Evolutionary conservation across 2,888 invertebrate species (phyloP).

Genomic region (Napeogenes sylphis): DNA sequence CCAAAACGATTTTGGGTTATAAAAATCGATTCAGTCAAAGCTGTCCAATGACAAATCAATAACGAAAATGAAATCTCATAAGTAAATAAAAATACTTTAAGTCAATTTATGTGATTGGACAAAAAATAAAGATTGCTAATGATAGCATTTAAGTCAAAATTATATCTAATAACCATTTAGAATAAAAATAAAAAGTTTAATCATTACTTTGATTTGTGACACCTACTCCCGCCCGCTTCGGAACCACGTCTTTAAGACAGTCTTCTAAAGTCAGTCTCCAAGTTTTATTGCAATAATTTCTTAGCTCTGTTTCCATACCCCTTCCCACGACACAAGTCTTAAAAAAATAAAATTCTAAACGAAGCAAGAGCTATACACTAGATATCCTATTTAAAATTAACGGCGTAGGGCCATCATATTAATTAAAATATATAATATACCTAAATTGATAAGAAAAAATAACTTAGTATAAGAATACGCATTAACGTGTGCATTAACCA

Average conservation of each 20-base stretch:
- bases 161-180: slow-evolving; percentile 48
- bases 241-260: slow-evolving; percentile 68
- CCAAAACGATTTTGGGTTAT: slow-evolving; percentile 16
- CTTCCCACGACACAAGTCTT: slow-evolving; percentile 45
- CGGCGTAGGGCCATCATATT: slow-evolving; percentile 23
- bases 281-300: slow-evolving; percentile 74
- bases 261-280: slow-evolving; percentile 77
- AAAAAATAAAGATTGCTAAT: slow-evolving; percentile 34
- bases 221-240: slow-evolving; percentile 36
- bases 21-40: slow-evolving; percentile 21
- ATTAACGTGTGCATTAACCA: slow-evolving; percentile 54
- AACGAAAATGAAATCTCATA: slow-evolving; percentile 24
- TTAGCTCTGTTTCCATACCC: slow-evolving; percentile 56
- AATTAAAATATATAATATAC: slow-evolving; percentile 43
- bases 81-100: slow-evolving; percentile 42
- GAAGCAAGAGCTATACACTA: slow-evolving; percentile 43
- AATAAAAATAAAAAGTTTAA: slow-evolving; percentile 34
- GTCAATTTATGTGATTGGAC: slow-evolving; percentile 33
- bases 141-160: slow-evolving; percentile 29
- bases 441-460: slow-evolving; percentile 59
- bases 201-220: slow-evolving; percentile 25
- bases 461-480: slow-evolving; percentile 61
- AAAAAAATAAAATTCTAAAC: slow-evolving; percentile 49
- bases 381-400: slow-evolving; percentile 28
- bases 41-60: slow-evolving; percentile 19